A percentile compares a stretch with the other conserved stretches of the same genome.
phyloP scores from a whole-genome alignment of 2,113 vertebrate species.

The Alaudala cheleensis region DNA sequence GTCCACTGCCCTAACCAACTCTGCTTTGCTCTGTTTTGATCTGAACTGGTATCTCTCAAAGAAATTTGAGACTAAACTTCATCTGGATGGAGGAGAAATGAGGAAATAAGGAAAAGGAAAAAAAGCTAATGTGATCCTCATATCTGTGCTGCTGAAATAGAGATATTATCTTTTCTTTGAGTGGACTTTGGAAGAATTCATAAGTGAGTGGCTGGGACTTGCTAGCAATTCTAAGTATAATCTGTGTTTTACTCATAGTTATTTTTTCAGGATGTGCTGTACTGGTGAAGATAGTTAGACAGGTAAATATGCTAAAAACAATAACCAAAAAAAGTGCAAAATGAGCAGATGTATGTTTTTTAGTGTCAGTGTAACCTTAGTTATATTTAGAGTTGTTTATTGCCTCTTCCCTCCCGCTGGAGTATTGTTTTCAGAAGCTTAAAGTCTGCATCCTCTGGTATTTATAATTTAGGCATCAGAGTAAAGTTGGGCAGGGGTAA shows the following conservation, averaged over 20 bases:
- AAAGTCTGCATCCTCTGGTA: neutral
- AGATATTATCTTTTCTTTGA: neutral
- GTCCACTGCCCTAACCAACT: neutral
- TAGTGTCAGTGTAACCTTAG: neutral
- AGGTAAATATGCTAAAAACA: neutral
- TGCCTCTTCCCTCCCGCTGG: neutral
- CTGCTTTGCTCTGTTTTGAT: neutral
- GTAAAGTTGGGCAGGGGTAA: neutral
- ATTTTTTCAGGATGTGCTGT: neutral
- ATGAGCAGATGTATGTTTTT: neutral
- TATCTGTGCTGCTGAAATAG: neutral
- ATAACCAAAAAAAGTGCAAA: neutral
- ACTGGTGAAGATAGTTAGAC: neutral
- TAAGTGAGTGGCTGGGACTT: neutral
- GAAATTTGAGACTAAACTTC: neutral
- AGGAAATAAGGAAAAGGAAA: neutral
- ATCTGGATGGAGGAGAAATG: neutral
- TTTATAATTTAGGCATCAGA: neutral
- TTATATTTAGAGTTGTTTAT: constrained; percentile 2
- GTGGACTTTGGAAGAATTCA: neutral
- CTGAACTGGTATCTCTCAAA: neutral
- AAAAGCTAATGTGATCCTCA: neutral
- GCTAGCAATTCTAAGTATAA: neutral
- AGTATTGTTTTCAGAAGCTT: neutral
- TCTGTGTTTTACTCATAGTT: neutral